Percentiles rank a stretch among this genome's conserved stretches.
These are phyloP conservation scores for Oreochromis tanganicae DNA, from an alignment of 2,113 vertebrate species.

Conservation along the genomic window DNA sequence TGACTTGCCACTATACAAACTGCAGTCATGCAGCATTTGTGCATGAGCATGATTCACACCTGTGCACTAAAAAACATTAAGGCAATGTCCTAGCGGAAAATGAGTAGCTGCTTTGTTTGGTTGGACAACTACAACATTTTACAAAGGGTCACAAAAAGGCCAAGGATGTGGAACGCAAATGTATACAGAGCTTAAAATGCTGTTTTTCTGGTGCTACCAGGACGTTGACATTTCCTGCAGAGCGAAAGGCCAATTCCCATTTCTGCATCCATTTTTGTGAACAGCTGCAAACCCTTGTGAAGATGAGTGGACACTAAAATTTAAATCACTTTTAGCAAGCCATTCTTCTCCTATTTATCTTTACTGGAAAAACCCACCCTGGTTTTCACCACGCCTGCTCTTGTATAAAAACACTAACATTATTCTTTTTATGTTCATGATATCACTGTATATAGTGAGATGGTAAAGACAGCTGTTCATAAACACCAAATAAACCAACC, in stretches of 20 bases:
- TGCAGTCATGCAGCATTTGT: not conserved
- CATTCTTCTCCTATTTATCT: not conserved
- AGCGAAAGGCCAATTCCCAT: not conserved
- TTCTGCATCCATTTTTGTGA: not conserved
- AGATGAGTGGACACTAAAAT: not conserved
- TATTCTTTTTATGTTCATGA: not conserved
- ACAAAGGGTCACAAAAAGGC: not conserved
- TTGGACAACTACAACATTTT: not conserved
- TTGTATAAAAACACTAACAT: not conserved
- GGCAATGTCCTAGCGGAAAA: not conserved
- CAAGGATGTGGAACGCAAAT: too few relatives aligned
- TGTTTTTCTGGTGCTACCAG: not conserved
- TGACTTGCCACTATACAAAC: not conserved
- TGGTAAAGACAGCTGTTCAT: not conserved
- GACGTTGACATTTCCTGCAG: not conserved
- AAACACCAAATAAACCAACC: not conserved
- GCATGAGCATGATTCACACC: not conserved
- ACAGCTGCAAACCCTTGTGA: not conserved
- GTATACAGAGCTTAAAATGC: not conserved
- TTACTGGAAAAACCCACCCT: not conserved
- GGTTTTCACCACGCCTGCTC: rapidly evolving
- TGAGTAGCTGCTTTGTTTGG: not conserved
- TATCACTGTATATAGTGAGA: not conserved
- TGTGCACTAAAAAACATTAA: not conserved
- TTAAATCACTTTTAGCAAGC: not conserved